Evolutionary conservation across 2,113 vertebrate genomes (phyloP).

Genomic region (Montifringilla adamsi): DNA sequence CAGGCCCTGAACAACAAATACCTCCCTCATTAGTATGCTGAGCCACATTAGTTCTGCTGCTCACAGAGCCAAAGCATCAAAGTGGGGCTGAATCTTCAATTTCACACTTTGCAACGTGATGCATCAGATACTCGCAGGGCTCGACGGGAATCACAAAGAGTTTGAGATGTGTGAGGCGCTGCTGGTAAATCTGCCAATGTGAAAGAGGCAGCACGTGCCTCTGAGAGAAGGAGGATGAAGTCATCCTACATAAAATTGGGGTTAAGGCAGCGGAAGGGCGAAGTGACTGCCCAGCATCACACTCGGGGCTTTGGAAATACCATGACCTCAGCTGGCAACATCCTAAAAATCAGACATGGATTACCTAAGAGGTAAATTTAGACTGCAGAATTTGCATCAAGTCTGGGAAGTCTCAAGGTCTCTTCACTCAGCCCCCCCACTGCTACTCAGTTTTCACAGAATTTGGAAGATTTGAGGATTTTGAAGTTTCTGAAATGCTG

Average conservation of each 20-base stretch:
- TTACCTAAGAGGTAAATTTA: neutral
- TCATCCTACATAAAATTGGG: rapidly evolving
- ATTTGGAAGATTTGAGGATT: neutral
- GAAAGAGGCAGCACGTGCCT: neutral
- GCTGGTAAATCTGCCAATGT: neutral
- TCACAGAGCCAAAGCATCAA: neutral
- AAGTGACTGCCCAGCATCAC: neutral
- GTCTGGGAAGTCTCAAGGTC: neutral
- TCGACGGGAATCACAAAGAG: neutral
- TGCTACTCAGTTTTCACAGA: neutral
- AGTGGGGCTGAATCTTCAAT: neutral
- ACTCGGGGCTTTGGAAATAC: neutral
- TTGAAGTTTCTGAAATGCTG: rapidly evolving
- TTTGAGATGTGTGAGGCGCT: neutral
- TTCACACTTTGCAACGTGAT: neutral
- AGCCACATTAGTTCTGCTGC: neutral
- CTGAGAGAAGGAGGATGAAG: neutral
- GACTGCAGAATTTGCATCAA: neutral
- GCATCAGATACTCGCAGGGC: neutral
- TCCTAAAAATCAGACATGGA: neutral
- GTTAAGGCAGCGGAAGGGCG: rapidly evolving
- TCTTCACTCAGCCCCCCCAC: neutral
- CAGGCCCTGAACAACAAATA: neutral
- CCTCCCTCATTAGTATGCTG: neutral
- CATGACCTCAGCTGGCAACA: neutral